These are phyloP conservation scores for Edolisoma coerulescens DNA, from an alignment of 2,113 vertebrate genomes.

Conservation along the genomic window DNA sequence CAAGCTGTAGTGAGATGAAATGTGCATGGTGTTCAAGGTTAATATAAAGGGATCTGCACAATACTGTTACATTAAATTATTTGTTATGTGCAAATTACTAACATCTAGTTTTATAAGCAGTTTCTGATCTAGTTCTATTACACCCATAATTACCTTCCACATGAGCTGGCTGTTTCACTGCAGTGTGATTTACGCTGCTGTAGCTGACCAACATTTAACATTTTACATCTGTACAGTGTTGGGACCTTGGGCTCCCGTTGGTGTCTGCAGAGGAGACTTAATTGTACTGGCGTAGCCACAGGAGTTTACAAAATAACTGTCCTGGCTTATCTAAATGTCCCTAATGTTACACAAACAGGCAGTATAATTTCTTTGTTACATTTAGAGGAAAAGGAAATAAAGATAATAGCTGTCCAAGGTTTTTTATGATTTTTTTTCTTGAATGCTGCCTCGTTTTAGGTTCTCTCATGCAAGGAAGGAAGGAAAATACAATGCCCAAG, in stretches of 20 bases:
- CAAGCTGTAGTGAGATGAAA: background rate
- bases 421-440: background rate
- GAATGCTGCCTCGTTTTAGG: background rate
- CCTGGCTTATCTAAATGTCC: background rate
- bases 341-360: background rate
- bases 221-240: accelerated
- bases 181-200: background rate
- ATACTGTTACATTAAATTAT: background rate
- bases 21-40: background rate
- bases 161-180: background rate
- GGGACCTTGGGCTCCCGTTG: background rate
- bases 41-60: background rate
- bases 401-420: background rate
- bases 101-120: background rate
- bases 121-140: background rate
- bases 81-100: background rate
- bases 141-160: background rate
- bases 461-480: background rate
- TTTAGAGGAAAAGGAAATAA: background rate
- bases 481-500: background rate
- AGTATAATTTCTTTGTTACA: background rate
- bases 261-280: background rate
- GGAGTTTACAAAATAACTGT: slow-evolving; percentile 3
- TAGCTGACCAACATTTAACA: background rate
- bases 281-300: accelerated